Conservation (phyloP, 2,113 vertebrate genomes). For the Coregonus clupeaformis region DNA sequence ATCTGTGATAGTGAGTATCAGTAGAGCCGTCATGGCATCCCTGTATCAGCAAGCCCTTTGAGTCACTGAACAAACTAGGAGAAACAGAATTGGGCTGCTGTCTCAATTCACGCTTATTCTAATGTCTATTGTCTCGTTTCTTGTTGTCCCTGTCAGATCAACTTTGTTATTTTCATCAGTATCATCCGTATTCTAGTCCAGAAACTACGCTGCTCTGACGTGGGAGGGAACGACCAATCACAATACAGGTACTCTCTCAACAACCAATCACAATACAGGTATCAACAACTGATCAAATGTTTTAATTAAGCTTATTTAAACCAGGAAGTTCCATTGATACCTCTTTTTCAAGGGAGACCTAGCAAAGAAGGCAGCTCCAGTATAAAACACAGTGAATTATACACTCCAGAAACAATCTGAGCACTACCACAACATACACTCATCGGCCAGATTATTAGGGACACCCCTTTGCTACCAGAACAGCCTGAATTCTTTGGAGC, state of each 20-base stretch:
- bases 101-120: not conserved
- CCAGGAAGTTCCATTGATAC: no score
- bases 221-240: constrained; percentile 75
- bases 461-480: no score
- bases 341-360: no score
- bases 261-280: not conserved
- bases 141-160: constrained; percentile 75
- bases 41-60: not conserved
- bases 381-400: not conserved
- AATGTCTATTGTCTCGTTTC: not conserved
- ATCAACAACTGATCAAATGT: not conserved
- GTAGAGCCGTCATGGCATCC: not conserved
- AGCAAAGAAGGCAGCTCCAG: no score
- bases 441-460: no score
- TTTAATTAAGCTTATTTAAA: no score
- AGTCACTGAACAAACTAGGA: not conserved
- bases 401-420: no score
- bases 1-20: constrained; percentile 87
- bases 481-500: no score
- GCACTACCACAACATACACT: no score
- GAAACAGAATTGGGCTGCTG: not conserved
- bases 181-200: constrained; percentile 94
- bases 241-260: constrained; percentile 63
- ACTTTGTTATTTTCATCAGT: constrained; percentile 92
- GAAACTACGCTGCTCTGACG: constrained; percentile 91